These are phyloP conservation scores for Drosophila longiperda DNA, from an alignment of 2,888 invertebrate genomes.

Conservation along the genomic window DNA sequence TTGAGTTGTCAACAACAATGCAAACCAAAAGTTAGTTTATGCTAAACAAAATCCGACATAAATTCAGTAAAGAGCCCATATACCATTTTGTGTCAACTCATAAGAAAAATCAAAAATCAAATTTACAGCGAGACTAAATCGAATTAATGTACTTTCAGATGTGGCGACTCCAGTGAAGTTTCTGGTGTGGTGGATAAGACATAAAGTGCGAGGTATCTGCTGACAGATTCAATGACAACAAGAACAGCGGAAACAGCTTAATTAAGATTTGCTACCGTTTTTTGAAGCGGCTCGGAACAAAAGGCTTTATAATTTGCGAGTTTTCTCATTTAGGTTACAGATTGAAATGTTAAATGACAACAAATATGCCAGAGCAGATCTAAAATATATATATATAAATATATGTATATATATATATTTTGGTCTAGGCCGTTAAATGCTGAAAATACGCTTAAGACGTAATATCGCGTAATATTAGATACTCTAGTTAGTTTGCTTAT, in stretches of 20 bases:
- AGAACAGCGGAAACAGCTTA: slow-evolving; percentile 43
- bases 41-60: slow-evolving; percentile 25
- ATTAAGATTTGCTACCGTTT: slow-evolving; percentile 69
- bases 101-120: slow-evolving; percentile 13
- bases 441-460: slow-evolving; percentile 74
- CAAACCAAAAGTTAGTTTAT: slow-evolving; percentile 24
- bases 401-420: slow-evolving; percentile 20
- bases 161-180: slow-evolving; percentile 81
- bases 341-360: slow-evolving; percentile 68
- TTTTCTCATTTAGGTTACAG: slow-evolving; percentile 60
- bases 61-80: slow-evolving; percentile 50
- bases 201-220: slow-evolving; percentile 31
- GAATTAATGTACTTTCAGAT: slow-evolving; percentile 67
- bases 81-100: slow-evolving; percentile 55
- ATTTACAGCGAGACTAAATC: slow-evolving; percentile 5
- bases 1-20: slow-evolving; percentile 24
- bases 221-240: slow-evolving; percentile 31
- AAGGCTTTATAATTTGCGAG: slow-evolving; percentile 62
- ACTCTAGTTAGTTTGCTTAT: slow-evolving; percentile 78
- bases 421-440: slow-evolving; percentile 50
- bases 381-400: slow-evolving; percentile 15
- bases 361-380: slow-evolving; percentile 42
- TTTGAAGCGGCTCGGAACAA: slow-evolving; percentile 61
- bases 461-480: slow-evolving; percentile 68
- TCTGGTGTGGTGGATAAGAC: slow-evolving; percentile 73